phyloP scores from a whole-genome alignment of 2,113 vertebrate genomes.

The Hippocampus guttulatus region DNA sequence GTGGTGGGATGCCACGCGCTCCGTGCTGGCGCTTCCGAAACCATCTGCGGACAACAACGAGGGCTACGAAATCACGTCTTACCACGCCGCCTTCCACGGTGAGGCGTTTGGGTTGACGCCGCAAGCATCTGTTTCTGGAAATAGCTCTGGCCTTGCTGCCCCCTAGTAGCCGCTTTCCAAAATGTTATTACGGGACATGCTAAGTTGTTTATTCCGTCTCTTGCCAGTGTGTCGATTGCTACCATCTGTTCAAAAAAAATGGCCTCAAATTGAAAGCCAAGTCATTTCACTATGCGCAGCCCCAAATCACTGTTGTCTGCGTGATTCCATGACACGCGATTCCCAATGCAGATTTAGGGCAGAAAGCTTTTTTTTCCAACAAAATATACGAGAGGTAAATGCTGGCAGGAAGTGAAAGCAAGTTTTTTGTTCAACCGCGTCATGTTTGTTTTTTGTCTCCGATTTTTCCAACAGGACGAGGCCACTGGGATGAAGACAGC shows the following conservation, averaged over 20 bases:
- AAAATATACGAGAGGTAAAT: background rate
- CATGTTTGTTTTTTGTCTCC: background rate
- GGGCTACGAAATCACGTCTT: constrained; percentile 86
- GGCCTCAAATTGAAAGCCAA: constrained; percentile 61
- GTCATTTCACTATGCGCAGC: constrained; percentile 64
- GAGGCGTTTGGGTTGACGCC: constrained; percentile 67
- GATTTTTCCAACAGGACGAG: constrained; percentile 74
- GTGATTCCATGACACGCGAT: constrained; percentile 28
- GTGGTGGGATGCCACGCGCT: constrained; percentile 90
- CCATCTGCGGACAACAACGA: constrained; percentile 87
- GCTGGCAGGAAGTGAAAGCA: background rate
- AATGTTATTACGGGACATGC: constrained; percentile 66
- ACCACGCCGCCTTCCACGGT: constrained; percentile 88
- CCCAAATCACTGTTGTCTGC: constrained; percentile 40
- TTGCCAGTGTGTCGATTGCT: constrained; percentile 65
- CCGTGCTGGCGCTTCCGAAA: constrained; percentile 84
- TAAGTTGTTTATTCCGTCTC: constrained; percentile 67
- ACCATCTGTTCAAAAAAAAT: constrained; percentile 74
- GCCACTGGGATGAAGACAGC: constrained; percentile 98
- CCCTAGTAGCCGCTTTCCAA: constrained; percentile 61
- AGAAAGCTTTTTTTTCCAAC: background rate
- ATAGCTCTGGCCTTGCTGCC: constrained; percentile 49
- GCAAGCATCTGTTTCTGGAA: constrained; percentile 65
- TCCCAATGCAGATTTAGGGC: constrained; percentile 17
- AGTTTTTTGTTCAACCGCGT: background rate